Percentiles rank a stretch among this genome's conserved stretches.
Conservation (phyloP, 2,888 invertebrate species). For the Aquatica leii region DNA sequence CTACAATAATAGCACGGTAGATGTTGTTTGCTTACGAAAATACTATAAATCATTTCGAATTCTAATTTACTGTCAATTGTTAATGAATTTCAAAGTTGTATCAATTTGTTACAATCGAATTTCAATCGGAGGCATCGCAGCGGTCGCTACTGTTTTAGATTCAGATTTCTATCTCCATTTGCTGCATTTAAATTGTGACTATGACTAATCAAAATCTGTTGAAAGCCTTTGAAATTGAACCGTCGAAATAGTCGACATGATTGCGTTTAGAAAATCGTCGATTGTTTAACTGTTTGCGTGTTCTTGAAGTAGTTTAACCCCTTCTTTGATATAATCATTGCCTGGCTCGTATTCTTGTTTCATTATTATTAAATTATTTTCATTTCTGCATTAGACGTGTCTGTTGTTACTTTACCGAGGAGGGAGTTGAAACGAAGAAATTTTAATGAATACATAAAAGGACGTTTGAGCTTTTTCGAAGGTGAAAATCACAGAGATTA, state of each 20-base stretch:
- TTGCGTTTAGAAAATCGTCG: conserved; percentile 9
- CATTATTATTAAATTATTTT: conserved; percentile 65
- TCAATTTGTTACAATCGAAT: conserved; percentile 61
- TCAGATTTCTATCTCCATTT: conserved; percentile 61
- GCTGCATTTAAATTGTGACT: conserved; percentile 62
- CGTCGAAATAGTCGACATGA: conserved; percentile 34
- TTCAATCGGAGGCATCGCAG: conserved; percentile 56
- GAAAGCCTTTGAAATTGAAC: conserved; percentile 54
- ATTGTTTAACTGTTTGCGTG: conserved; percentile 40
- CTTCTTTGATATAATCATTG: conserved; percentile 63
- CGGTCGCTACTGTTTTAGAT: conserved; percentile 60
- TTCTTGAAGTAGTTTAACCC: conserved; percentile 56
- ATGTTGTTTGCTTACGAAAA: conserved; percentile 23
- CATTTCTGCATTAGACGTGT: conserved; percentile 62
- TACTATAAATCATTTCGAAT: conserved; percentile 44
- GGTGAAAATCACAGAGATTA: conserved; percentile 16
- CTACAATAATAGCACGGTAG: neutral
- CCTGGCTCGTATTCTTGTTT: conserved; percentile 60
- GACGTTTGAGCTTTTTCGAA: conserved; percentile 5
- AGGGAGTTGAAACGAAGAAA: conserved; percentile 7
- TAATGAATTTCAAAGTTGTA: conserved; percentile 55
- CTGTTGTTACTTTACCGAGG: conserved; percentile 11
- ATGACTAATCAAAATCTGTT: conserved; percentile 63
- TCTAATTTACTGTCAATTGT: conserved; percentile 56
- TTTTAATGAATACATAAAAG: conserved; percentile 26